Evolutionary conservation across 2,888 invertebrate genomes (phyloP).

Genomic region (Plusia festucae): DNA sequence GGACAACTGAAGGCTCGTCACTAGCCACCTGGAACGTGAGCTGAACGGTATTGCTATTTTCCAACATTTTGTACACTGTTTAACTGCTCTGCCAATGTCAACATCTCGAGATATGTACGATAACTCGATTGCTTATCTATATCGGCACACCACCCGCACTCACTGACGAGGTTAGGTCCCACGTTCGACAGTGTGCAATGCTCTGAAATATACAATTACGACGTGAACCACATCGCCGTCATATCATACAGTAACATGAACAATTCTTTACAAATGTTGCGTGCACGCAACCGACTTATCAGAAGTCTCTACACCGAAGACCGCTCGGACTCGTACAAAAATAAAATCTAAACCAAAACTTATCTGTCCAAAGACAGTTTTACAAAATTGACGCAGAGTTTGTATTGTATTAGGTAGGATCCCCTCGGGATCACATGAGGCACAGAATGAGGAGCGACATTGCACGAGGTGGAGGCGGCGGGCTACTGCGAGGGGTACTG

Average conservation of each 20-base stretch:
- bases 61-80: constrained; percentile 58
- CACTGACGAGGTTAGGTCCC: constrained; percentile 43
- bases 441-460: constrained; percentile 51
- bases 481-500: constrained; percentile 96
- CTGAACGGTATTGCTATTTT: constrained; percentile 51
- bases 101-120: constrained; percentile 55
- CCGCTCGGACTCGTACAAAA: constrained; percentile 54
- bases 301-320: constrained; percentile 53
- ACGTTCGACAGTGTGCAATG: constrained; percentile 50
- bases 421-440: constrained; percentile 46
- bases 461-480: constrained; percentile 39
- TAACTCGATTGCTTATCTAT: constrained; percentile 41
- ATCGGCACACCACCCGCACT: constrained; percentile 55
- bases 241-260: constrained; percentile 51
- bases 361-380: constrained; percentile 52
- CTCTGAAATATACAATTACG: constrained; percentile 45
- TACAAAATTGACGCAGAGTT: constrained; percentile 56
- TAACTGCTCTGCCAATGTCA: constrained; percentile 51
- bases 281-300: constrained; percentile 50
- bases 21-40: constrained; percentile 47
- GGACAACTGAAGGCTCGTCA: constrained; percentile 47
- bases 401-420: constrained; percentile 53
- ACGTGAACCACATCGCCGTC: constrained; percentile 50
- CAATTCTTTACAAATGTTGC: constrained; percentile 54
- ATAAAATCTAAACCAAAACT: constrained; percentile 55